Conservation (phyloP, 2,113 vertebrate species). For the Ornithorhynchus anatinus region DNA sequence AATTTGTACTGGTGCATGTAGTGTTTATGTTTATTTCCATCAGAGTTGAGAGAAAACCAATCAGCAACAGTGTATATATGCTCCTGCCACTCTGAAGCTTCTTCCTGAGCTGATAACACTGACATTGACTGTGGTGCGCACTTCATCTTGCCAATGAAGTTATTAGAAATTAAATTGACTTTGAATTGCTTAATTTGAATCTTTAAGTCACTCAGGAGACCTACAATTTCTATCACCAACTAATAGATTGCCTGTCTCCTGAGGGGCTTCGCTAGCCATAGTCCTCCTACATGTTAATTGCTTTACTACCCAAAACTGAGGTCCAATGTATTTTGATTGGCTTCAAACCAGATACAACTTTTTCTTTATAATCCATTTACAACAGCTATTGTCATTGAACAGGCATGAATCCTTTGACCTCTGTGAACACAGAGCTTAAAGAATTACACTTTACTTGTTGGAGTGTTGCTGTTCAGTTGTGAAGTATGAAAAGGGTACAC, state of each 20-base stretch:
- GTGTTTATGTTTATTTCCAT: too few species aligned
- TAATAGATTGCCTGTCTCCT: conserved; percentile 23
- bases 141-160: conserved; percentile 3
- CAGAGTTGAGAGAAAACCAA: not conserved
- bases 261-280: not conserved
- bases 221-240: not conserved
- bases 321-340: not conserved
- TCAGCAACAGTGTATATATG: not conserved
- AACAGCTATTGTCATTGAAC: not conserved
- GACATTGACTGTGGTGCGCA: not conserved
- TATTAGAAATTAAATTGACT: conserved; percentile 34
- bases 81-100: conserved; percentile 6
- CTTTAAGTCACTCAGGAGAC: conserved; percentile 7
- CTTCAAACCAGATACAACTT: conserved; percentile 1
- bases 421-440: too few species aligned
- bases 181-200: conserved; percentile 40
- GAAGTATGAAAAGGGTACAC: too few species aligned
- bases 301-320: conserved; percentile 13
- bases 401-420: not conserved
- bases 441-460: too few species aligned
- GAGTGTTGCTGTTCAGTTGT: too few species aligned
- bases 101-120: not conserved
- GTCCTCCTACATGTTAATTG: conserved; percentile 26
- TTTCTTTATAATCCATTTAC: conserved; percentile 21
- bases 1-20: too few species aligned